Percentiles rank a stretch among this genome's conserved stretches.
Conservation (phyloP, 2,888 invertebrate genomes). For the Odontothrips loti region DNA sequence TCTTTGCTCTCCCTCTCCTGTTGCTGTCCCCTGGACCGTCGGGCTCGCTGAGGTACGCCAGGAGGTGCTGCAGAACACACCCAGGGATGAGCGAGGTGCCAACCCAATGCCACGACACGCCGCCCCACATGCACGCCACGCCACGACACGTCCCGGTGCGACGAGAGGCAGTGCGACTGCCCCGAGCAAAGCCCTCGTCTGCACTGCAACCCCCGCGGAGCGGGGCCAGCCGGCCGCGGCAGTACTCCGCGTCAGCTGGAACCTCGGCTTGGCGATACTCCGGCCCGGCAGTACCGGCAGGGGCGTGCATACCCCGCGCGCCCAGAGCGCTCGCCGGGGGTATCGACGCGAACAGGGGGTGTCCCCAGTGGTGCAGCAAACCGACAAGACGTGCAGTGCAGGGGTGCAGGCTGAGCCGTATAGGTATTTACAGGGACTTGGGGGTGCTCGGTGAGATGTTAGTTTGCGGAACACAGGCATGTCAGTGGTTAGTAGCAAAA, state of each 20-base stretch:
- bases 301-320: background rate
- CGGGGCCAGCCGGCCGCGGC: background rate
- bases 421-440: too few species aligned
- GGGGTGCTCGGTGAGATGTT: too few species aligned
- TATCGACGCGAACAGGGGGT: background rate
- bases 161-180: background rate
- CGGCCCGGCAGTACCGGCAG: background rate
- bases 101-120: background rate
- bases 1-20: conserved; percentile 32
- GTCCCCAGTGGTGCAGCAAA: background rate
- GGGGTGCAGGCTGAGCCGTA: background rate
- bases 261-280: background rate
- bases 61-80: conserved; percentile 38
- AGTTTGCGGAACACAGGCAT: background rate
- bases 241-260: background rate
- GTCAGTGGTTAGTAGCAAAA: background rate
- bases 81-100: background rate
- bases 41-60: conserved; percentile 35
- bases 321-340: background rate
- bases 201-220: background rate
- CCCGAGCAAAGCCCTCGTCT: background rate
- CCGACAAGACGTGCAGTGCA: background rate
- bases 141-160: background rate
- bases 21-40: conserved; percentile 36
- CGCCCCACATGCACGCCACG: background rate